phyloP scores from a whole-genome alignment of 2,888 invertebrate species.

The Thecophora atra region DNA sequence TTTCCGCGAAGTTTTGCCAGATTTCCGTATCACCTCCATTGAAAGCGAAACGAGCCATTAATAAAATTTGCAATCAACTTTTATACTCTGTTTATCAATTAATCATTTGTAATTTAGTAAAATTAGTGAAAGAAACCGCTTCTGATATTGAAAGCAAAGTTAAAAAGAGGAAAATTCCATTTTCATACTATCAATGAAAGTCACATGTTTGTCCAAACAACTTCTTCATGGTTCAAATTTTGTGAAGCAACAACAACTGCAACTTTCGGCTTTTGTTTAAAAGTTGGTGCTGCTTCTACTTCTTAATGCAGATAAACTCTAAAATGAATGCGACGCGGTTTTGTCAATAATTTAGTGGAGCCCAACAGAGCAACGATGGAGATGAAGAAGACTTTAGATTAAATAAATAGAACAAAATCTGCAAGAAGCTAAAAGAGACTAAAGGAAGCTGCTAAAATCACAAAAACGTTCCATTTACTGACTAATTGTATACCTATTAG shows the following conservation, averaged over 20 bases:
- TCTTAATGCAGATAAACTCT: constrained; percentile 7
- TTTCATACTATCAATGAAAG: not conserved
- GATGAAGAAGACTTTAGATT: not conserved
- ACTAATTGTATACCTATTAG: no score
- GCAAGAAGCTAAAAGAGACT: no score
- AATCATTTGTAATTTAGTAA: not conserved
- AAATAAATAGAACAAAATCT: not conserved
- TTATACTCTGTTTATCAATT: not conserved
- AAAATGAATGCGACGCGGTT: constrained; percentile 3
- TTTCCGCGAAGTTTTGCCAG: not conserved
- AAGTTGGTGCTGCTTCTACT: not conserved
- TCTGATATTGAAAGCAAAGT: no score
- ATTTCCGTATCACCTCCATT: no score
- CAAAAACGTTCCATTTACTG: not conserved
- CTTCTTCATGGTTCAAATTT: constrained; percentile 8
- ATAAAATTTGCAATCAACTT: not conserved
- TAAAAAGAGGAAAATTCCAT: no score
- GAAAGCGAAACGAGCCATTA: not conserved
- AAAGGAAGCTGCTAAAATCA: no score
- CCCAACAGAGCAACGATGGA: not conserved
- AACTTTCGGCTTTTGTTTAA: not conserved
- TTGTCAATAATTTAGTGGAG: not conserved
- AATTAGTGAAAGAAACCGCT: not conserved
- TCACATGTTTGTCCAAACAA: not conserved
- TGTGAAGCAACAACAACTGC: not conserved